Evolutionary conservation across 2,797 vertebrate genomes (phyloP).

Genomic region (Allobates femoralis): DNA sequence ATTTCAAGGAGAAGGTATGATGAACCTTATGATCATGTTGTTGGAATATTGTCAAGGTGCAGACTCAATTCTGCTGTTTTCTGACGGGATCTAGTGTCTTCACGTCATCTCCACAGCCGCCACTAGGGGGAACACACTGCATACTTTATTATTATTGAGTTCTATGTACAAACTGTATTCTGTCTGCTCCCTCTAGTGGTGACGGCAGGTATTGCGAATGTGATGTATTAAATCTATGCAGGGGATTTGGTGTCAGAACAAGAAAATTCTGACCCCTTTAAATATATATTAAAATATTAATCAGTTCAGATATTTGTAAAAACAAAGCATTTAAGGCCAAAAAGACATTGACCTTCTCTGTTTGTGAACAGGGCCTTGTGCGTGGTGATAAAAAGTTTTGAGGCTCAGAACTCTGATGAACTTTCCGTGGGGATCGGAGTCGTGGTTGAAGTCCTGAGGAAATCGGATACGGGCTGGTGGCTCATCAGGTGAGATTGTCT

Average conservation of each 20-base stretch:
- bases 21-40: not conserved
- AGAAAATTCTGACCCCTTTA: no score
- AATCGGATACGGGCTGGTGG: slow-evolving; percentile 83
- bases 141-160: not conserved
- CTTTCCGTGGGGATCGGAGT: slow-evolving; percentile 77
- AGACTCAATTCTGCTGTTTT: not conserved
- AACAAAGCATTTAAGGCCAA: no score
- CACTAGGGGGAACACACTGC: not conserved
- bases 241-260: no score
- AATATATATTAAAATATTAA: no score
- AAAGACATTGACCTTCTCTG: not conserved
- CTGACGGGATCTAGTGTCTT: no score
- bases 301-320: no score
- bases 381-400: slow-evolving; percentile 74
- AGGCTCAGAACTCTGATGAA: slow-evolving; percentile 75
- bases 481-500: slow-evolving; percentile 76
- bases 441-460: slow-evolving; percentile 78
- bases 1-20: slow-evolving; percentile 65
- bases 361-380: slow-evolving; percentile 71
- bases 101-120: not conserved
- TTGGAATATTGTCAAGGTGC: not conserved
- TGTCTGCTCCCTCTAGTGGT: no score
- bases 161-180: no score
- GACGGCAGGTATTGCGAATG: no score
- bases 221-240: no score